phyloP scores from a whole-genome alignment of 2,888 invertebrate species.

The Orthosia cruda region DNA sequence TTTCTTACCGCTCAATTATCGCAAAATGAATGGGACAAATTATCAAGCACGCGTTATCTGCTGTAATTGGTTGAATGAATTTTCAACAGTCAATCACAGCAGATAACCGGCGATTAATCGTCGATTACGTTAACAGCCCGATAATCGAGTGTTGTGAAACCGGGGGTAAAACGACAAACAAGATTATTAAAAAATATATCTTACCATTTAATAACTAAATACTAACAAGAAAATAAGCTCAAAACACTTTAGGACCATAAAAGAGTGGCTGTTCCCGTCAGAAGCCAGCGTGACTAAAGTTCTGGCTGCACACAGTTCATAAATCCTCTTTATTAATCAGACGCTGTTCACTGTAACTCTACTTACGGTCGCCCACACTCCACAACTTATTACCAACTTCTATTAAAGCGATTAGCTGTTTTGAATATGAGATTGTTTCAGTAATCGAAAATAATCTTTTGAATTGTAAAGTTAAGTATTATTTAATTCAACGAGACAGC shows the following conservation, averaged over 20 bases:
- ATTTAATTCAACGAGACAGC: conserved; percentile 15
- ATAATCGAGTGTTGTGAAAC: too few relatives aligned
- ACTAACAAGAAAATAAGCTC: conserved; percentile 27
- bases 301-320: conserved; percentile 42
- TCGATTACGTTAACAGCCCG: too few relatives aligned
- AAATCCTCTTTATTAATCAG: conserved; percentile 61
- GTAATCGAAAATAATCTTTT: conserved; percentile 6
- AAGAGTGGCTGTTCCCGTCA: conserved; percentile 16
- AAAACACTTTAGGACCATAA: conserved; percentile 7
- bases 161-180: not conserved
- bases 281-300: conserved; percentile 41
- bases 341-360: conserved; percentile 24
- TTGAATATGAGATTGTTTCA: conserved; percentile 15
- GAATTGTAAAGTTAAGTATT: not conserved
- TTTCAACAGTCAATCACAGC: too few relatives aligned
- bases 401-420: conserved; percentile 23
- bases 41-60: too few relatives aligned
- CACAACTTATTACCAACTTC: conserved; percentile 34
- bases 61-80: too few relatives aligned
- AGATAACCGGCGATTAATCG: too few relatives aligned
- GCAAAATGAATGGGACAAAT: too few relatives aligned
- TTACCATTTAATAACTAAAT: conserved; percentile 6
- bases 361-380: conserved; percentile 6
- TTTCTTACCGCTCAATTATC: too few relatives aligned
- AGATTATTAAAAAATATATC: not conserved